Percentiles rank a stretch among this genome's conserved stretches.
Evolutionary conservation across 2,797 vertebrate species (phyloP).

Genomic region (Hoplostethus atlanticus): DNA sequence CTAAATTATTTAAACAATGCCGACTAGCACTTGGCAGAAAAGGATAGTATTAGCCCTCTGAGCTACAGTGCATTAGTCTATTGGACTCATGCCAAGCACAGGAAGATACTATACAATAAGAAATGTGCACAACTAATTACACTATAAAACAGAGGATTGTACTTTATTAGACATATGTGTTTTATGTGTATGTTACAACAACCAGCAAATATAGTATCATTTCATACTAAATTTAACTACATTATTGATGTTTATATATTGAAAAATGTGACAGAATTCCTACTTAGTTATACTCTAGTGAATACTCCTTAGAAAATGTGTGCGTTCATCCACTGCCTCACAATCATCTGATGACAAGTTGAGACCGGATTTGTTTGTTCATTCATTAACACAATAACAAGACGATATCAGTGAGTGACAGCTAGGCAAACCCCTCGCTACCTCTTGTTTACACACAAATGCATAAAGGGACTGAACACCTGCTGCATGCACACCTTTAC

Average conservation of each 20-base stretch:
- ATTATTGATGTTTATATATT: conserved; percentile 28
- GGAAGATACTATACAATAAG: conserved; percentile 6
- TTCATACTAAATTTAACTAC: conserved; percentile 9
- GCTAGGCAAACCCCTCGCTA: neutral
- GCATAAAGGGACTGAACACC: conserved; percentile 20
- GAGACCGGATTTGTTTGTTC: conserved; percentile 9
- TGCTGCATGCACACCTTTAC: neutral
- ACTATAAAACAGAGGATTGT: neutral
- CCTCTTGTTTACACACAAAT: neutral
- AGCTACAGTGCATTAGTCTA: neutral
- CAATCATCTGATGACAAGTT: neutral
- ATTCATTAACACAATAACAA: conserved; percentile 16
- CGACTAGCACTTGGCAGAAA: neutral
- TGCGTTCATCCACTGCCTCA: neutral
- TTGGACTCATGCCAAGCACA: neutral
- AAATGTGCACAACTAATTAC: conserved; percentile 8
- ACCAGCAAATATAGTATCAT: neutral
- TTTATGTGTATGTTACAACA: conserved; percentile 45
- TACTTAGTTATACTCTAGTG: conserved; percentile 1
- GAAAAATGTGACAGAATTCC: conserved; percentile 1
- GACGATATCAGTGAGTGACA: conserved; percentile 14
- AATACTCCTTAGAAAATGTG: neutral
- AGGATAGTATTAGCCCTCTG: neutral
- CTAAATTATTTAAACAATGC: conserved; percentile 35
- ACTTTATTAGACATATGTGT: conserved; percentile 38